Base-by-base conservation (phyloP, 2,888 invertebrate genomes). In the Pollenia labialis region DNA sequence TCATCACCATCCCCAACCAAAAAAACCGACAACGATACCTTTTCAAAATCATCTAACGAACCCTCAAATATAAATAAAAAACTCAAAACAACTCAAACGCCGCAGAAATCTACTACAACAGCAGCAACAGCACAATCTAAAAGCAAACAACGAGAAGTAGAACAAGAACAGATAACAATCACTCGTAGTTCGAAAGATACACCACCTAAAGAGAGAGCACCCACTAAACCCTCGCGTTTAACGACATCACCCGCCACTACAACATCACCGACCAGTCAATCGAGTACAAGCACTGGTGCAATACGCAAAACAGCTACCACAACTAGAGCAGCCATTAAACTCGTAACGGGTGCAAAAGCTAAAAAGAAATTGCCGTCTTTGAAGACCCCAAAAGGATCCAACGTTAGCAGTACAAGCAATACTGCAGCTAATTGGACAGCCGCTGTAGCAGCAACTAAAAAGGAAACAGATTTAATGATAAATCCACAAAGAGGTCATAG, bases 151-250 rank as follows among this genome's bases (percentile, higher is more conserved):
- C 90, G 90, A 86, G 91, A 90, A 86, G 71, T 88, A 68, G 89
- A 91, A 88, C 91, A 90, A 86, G 84, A 85, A 46, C 60, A 80
- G 84, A 89, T 92, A 85, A 89, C 91, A 90, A 91, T 93, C 90
- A 93, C 93, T 76, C 92, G 91, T 89, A 93, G 93, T 90, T 90
- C 88, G 72, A 90, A 91, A 84, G 93, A 93, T 88, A 93, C 92
- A 58, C 93, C 93, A 86, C 93, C 93, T n/a, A 90, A 89, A 60
- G 93, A 93, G 80, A 90, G 91, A 81, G 93, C 93, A 10, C 93
- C 93, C 23, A 90, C 92, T 2, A 92, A 92, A 87, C 93, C 93
- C 64, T 92, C 91, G 80, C 91, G 92, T 52, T 89, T 89, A 54
- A 79, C 72, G 79, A 42, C 72, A 76, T 88, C 71, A 40, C 80